Evolutionary conservation across 2,888 invertebrate genomes (phyloP), one percentile per base, ranked within the genome.

Genomic region (Tinea pellionella): DNA sequence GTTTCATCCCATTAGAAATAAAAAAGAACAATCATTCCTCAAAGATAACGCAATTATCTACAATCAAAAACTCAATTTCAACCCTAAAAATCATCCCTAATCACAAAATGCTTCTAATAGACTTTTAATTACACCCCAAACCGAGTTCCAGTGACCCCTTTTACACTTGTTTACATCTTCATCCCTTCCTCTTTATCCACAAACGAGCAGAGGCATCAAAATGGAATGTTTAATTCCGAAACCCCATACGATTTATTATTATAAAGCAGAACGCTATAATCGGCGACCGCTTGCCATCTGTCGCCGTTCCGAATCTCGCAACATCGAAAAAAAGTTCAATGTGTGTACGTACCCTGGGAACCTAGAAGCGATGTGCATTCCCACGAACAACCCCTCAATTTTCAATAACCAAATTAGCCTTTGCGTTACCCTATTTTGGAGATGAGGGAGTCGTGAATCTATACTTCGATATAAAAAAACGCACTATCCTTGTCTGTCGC

Each of bases 311-410:
- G 80, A 84, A 84, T 83, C 81, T 80, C 78, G 75, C 71, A 77
- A 76, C 72, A 73, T 77, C 58, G 43, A 74, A 74, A 81, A 86
- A 87, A 84, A 85, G 85, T 82, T 65, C 83, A 80, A 81, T 85
- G 85, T 85, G 83, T 85, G 87, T 83, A 80, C 77, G 77, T 80
- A 82, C 88, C 88, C 88, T 91, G 91, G 91, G 91, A 91, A 91
- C 90, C 88, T 78, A 81, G 82, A 81, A 83, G 79, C 86, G 79
- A 77, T 82, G 79, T 83, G 87, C 88, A 89, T 91, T 91, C 91
- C 90, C 91, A 91, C 91, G 90, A 89, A 83, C 87, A 81, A 88
- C 88, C 88, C 88, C 88, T 84, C 86, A 83, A 86, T 86, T 84
- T 85, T 83, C 87, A 87, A 88, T 88, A 88, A 88, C 87, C 88